Base-by-base conservation (phyloP, 1,140 invertebrate genomes). In the Lepidurus couesii region DNA sequence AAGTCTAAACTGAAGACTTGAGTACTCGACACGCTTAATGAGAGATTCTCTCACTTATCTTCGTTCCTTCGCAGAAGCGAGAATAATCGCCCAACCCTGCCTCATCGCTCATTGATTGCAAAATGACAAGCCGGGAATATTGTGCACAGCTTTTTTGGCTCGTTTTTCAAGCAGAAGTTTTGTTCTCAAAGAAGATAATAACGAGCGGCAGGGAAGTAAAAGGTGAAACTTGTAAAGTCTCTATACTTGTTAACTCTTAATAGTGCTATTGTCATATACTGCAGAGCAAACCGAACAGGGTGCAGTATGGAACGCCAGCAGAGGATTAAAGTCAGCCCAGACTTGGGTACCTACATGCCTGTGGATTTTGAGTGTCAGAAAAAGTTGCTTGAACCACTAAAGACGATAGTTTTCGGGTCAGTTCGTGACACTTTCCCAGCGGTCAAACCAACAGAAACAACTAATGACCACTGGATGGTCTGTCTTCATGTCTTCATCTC, bases 311-410 rank as follows among this genome's bases (percentile, higher is more conserved):
- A 65, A 65, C 13, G 21, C 21, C 9, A 65, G 16, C 6, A 16
- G 53, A 65, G 21, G 53, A 65, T 65, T 65, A 65, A 65, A 16
- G 16, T 34, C 34, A 34, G 34, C 16, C 21, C 53, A 13, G 16
- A 65, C 21, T 21, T 65, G 6, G 53, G 6, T 65, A 16, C 21
- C 21, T 21, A 65, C 16, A 65, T 16, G 13, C 53, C 53, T 7
- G 53, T 65, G 6, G 53, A 65, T 65, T 65, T 16, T 7, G 21
- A 65, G 53, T 65, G 53, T 65, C 53, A 16, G 21, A 65, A 65
- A 65, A 65, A n/a, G n/a, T 65, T n/a, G 53, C 34, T 65, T 16
- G 53, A 65, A 21, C 53, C 53, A 65, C 53, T 21, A n/a, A 65
- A 21, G 53, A 21, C 16, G 53, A 65, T 47, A 65, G 53, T 65